phyloP scores from a whole-genome alignment of 2,888 invertebrate species.

The Dinocampus coccinellae region DNA sequence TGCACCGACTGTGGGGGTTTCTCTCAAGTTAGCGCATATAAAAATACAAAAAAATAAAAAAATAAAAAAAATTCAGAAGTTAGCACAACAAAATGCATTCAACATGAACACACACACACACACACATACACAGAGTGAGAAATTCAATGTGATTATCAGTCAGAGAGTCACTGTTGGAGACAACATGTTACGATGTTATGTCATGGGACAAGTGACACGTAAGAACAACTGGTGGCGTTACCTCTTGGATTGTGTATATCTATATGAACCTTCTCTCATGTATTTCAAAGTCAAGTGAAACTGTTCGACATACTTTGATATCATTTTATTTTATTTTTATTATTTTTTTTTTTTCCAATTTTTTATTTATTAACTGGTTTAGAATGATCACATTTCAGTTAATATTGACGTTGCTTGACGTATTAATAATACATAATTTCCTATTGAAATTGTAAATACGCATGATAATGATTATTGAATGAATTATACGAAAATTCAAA shows the following conservation, averaged over 20 bases:
- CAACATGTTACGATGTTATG: slow-evolving; percentile 6
- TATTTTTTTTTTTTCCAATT: no score
- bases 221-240: slow-evolving; percentile 20
- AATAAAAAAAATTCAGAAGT: background rate
- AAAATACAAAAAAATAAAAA: background rate
- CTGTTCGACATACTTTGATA: slow-evolving; percentile 25
- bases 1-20: background rate
- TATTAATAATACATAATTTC: slow-evolving; percentile 12
- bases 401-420: background rate
- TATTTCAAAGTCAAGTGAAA: slow-evolving; percentile 39
- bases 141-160: background rate
- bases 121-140: background rate
- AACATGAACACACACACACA: background rate
- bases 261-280: slow-evolving; percentile 23
- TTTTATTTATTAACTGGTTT: no score
- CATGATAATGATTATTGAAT: background rate
- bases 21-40: background rate
- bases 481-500: background rate
- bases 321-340: slow-evolving; percentile 6
- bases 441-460: background rate
- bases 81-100: background rate
- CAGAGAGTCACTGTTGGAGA: background rate
- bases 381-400: slow-evolving; percentile 30
- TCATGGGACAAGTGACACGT: slow-evolving; percentile 19
- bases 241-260: background rate